A percentile compares a stretch with the other conserved stretches of the same genome.
Conservation (phyloP, 2,888 invertebrate genomes). For the Machimus atricapillus region DNA sequence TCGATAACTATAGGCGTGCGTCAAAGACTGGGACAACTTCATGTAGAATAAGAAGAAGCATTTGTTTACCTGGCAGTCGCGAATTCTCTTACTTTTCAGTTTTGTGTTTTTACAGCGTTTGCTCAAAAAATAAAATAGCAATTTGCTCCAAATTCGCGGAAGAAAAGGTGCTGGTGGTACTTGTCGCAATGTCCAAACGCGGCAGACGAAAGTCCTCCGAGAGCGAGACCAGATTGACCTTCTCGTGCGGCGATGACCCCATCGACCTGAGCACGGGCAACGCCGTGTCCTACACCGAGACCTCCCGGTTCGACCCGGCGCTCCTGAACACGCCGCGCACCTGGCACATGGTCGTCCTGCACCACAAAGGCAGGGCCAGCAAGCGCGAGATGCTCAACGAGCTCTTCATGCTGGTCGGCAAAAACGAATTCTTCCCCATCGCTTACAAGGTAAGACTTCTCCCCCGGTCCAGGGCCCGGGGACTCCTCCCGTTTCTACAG, state of each 20-base stretch:
- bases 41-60: background rate
- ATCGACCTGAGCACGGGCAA: background rate
- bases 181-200: too few relatives aligned
- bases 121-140: too few relatives aligned
- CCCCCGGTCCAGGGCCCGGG: too few relatives aligned
- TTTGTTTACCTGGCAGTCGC: background rate
- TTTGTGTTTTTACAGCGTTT: background rate
- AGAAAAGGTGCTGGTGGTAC: too few relatives aligned
- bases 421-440: slow-evolving; percentile 44
- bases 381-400: slow-evolving; percentile 40
- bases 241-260: background rate
- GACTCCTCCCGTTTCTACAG: too few relatives aligned
- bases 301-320: background rate
- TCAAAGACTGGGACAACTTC: background rate
- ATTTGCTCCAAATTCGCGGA: too few relatives aligned
- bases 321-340: background rate
- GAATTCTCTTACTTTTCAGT: background rate
- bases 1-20: too few relatives aligned
- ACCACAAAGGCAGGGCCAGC: background rate
- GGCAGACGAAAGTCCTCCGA: too few relatives aligned
- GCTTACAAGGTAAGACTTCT: slow-evolving; percentile 37
- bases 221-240: background rate
- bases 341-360: slow-evolving; percentile 35
- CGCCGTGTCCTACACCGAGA: slow-evolving; percentile 13
- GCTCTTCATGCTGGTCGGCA: slow-evolving; percentile 26